Conservation (phyloP, 1,140 invertebrate species). For the Leguminivora glycinivorella region DNA sequence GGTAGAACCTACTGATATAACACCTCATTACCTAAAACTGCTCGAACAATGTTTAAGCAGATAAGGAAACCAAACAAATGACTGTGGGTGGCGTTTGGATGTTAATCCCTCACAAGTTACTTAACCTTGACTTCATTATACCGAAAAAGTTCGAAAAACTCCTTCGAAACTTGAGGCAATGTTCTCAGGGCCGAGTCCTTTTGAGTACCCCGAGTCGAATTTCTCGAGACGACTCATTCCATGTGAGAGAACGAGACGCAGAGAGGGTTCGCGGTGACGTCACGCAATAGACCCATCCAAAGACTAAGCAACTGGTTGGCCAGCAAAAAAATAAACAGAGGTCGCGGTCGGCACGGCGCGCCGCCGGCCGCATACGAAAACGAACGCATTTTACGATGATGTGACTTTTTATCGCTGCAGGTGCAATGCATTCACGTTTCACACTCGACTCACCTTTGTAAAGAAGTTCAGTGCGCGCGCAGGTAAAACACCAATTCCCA, state of each 20-base stretch:
- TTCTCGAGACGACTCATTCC: slow-evolving; percentile 1
- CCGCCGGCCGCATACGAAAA: slow-evolving; percentile 29
- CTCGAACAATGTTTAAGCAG: slow-evolving; percentile 11
- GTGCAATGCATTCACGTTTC: slow-evolving; percentile 32
- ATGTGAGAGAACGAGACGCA: slow-evolving; percentile 45
- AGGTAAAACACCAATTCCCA: slow-evolving; percentile 70
- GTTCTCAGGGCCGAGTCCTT: neutral
- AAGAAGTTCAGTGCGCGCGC: slow-evolving; percentile 70
- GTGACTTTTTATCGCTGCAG: slow-evolving; percentile 38
- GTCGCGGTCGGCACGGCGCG: slow-evolving; percentile 33
- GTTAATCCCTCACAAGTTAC: slow-evolving; percentile 5
- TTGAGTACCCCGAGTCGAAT: neutral
- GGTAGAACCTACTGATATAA: slow-evolving; percentile 3
- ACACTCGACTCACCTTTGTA: slow-evolving; percentile 60
- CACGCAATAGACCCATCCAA: slow-evolving; percentile 45
- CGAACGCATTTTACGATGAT: slow-evolving; percentile 34
- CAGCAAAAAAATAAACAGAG: slow-evolving; percentile 44
- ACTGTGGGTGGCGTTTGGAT: neutral
- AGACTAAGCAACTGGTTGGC: slow-evolving; percentile 51
- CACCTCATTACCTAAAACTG: slow-evolving; percentile 14
- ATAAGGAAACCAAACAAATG: slow-evolving; percentile 27
- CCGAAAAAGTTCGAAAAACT: slow-evolving; percentile 12
- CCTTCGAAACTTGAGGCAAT: slow-evolving; percentile 31
- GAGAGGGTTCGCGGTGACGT: slow-evolving; percentile 51
- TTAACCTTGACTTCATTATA: slow-evolving; percentile 15